Evolutionary conservation across 2,888 invertebrate genomes (phyloP).

Genomic region (Cactoblastis cactorum): DNA sequence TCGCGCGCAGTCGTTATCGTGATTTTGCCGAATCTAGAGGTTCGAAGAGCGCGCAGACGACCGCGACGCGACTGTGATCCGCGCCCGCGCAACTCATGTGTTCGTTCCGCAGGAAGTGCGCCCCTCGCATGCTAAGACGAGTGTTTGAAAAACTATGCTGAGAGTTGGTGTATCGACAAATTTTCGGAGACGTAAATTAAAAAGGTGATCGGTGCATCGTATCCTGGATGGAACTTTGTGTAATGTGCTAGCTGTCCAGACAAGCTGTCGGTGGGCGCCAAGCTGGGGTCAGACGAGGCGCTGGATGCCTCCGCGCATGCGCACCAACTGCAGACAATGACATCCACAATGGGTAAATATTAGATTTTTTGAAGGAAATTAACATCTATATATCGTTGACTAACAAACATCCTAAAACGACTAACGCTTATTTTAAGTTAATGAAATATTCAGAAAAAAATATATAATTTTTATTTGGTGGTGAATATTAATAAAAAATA

Average conservation of each 20-base stretch:
- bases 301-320: slow-evolving; percentile 64
- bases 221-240: slow-evolving; percentile 57
- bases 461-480: too few relatives aligned
- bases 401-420: slow-evolving; percentile 5
- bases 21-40: slow-evolving; percentile 79
- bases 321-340: slow-evolving; percentile 72
- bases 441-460: too few relatives aligned
- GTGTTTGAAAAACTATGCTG: slow-evolving; percentile 69
- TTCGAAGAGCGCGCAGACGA: slow-evolving; percentile 57
- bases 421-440: too few relatives aligned
- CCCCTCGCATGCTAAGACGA: slow-evolving; percentile 53
- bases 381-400: not conserved
- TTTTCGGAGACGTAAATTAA: slow-evolving; percentile 67
- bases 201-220: slow-evolving; percentile 64
- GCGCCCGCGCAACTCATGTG: slow-evolving; percentile 47
- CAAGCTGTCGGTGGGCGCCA: slow-evolving; percentile 70
- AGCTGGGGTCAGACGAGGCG: slow-evolving; percentile 69
- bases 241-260: slow-evolving; percentile 62
- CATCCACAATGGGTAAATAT: slow-evolving; percentile 77
- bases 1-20: slow-evolving; percentile 79
- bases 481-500: not conserved
- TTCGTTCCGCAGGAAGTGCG: slow-evolving; percentile 59
- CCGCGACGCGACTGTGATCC: slow-evolving; percentile 39
- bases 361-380: not conserved
- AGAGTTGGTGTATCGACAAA: slow-evolving; percentile 61